Conservation (phyloP, 2,113 vertebrate species). For the Urocolius indicus region DNA sequence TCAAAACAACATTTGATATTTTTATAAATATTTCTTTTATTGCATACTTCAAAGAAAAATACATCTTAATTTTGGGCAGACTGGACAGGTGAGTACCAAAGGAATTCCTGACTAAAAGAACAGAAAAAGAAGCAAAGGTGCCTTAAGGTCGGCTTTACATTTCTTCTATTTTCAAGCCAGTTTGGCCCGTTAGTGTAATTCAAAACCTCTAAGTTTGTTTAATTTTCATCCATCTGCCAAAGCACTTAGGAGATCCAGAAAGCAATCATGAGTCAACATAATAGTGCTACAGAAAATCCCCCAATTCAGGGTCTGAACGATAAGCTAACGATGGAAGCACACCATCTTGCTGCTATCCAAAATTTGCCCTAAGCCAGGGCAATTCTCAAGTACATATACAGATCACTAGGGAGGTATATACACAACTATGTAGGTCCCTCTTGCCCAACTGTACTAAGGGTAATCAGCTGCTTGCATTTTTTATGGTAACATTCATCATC, state of each 20-base stretch:
- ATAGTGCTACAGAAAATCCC: not conserved
- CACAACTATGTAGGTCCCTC: accelerated
- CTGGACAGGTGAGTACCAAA: constrained; percentile 20
- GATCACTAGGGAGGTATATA: not conserved
- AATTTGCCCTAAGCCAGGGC: not conserved
- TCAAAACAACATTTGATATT: constrained; percentile 42
- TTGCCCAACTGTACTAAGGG: not conserved
- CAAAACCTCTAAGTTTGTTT: not conserved
- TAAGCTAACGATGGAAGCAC: accelerated
- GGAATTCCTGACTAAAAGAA: constrained; percentile 10
- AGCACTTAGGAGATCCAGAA: not conserved
- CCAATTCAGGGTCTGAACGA: not conserved
- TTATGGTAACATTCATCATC: not conserved
- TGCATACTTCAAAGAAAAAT: constrained; percentile 38
- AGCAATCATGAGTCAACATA: not conserved
- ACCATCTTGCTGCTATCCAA: not conserved
- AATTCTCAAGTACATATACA: not conserved
- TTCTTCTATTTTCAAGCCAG: not conserved
- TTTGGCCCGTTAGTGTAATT: not conserved
- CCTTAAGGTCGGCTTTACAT: not conserved
- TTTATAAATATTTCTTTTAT: constrained; percentile 31
- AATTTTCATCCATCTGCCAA: not conserved
- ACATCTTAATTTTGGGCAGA: not conserved
- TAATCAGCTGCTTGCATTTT: not conserved
- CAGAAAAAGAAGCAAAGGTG: not conserved